phyloP scores from a whole-genome alignment of 2,797 vertebrate genomes.

The Anabas testudineus region DNA sequence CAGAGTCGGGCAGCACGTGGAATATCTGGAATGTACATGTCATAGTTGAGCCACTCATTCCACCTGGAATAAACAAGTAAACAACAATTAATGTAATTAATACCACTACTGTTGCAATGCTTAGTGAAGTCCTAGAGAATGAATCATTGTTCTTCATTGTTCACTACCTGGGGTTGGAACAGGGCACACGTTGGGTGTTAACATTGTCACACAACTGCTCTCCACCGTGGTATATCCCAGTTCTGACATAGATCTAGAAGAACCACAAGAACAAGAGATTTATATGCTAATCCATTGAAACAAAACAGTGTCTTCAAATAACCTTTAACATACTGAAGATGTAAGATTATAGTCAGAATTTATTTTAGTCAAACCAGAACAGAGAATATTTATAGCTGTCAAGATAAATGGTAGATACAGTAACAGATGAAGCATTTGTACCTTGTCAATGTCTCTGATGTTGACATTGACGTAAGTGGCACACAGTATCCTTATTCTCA shows the following conservation, averaged over 20 bases:
- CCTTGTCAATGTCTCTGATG: conserved; percentile 99
- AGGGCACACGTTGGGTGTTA: conserved; percentile 97
- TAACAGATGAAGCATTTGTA: conserved; percentile 54
- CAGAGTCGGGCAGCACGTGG: conserved; percentile 96
- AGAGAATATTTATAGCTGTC: conserved; percentile 17
- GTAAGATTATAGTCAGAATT: conserved; percentile 11
- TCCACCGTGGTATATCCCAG: conserved; percentile 98
- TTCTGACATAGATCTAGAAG: conserved; percentile 96
- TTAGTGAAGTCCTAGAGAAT: background rate
- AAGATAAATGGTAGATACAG: background rate
- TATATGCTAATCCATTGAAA: background rate
- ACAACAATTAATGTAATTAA: conserved; percentile 2
- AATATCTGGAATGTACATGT: conserved; percentile 98
- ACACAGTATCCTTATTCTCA: conserved; percentile 96
- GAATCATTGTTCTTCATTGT: background rate
- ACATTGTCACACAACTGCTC: conserved; percentile 99
- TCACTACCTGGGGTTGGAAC: conserved; percentile 95
- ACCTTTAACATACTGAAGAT: conserved; percentile 9
- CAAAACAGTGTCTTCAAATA: conserved; percentile 4
- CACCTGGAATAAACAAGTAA: conserved; percentile 83
- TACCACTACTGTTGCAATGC: background rate
- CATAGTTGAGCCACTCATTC: conserved; percentile 98
- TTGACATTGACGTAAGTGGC: conserved; percentile 99
- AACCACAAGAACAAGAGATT: conserved; percentile 31
- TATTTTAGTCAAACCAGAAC: conserved; percentile 11